Evolutionary conservation across 2,888 invertebrate species (phyloP).

Genomic region (Pyrocoelia pectoralis): DNA sequence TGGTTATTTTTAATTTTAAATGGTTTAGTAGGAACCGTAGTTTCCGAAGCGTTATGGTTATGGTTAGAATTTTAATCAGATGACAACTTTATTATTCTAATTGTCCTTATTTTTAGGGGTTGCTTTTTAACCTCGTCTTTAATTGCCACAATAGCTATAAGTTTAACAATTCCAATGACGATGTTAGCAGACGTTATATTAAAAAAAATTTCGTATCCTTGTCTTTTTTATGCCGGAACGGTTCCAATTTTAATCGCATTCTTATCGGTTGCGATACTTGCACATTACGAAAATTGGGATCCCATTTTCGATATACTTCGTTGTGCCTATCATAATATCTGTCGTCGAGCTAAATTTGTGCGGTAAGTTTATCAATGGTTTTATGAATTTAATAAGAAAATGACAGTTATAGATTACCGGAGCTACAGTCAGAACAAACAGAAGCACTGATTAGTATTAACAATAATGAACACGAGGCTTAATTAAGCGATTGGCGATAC

Average conservation of each 20-base stretch:
- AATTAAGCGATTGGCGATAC: neutral
- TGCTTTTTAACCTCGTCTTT: slow-evolving; percentile 92
- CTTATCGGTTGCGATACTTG: slow-evolving; percentile 72
- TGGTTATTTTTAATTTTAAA: slow-evolving; percentile 83
- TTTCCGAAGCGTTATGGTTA: slow-evolving; percentile 92
- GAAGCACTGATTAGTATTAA: slow-evolving; percentile 72
- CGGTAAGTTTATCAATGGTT: slow-evolving; percentile 55
- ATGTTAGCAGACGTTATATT: slow-evolving; percentile 84
- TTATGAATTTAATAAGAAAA: neutral
- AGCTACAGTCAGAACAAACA: slow-evolving; percentile 72
- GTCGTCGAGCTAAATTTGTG: slow-evolving; percentile 60
- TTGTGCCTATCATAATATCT: slow-evolving; percentile 62
- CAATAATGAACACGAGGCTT: slow-evolving; percentile 66
- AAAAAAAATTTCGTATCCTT: slow-evolving; percentile 72
- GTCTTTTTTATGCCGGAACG: slow-evolving; percentile 79
- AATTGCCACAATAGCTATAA: slow-evolving; percentile 86
- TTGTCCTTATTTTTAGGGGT: slow-evolving; percentile 74
- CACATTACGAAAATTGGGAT: slow-evolving; percentile 85
- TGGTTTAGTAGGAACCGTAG: slow-evolving; percentile 88
- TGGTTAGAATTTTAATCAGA: slow-evolving; percentile 67
- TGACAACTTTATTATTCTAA: neutral
- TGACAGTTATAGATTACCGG: slow-evolving; percentile 64
- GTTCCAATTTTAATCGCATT: slow-evolving; percentile 81
- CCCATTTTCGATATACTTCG: slow-evolving; percentile 70
- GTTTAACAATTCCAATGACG: slow-evolving; percentile 88